These are phyloP conservation scores for Clarias batrachus DNA, from an alignment of 2,113 vertebrate genomes.

Conservation along the genomic window DNA sequence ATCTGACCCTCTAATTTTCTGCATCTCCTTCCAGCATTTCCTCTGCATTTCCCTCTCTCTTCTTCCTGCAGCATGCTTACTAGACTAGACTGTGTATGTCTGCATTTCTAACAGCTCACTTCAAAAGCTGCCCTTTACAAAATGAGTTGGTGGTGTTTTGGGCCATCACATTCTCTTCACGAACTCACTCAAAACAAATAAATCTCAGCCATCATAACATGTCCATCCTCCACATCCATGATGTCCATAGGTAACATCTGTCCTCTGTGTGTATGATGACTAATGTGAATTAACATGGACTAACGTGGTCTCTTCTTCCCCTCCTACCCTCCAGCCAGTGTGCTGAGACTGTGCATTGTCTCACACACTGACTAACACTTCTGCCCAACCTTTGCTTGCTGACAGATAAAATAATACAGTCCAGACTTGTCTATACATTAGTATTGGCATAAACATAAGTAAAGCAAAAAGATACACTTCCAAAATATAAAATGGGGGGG, in stretches of 20 bases:
- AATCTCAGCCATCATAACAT: conserved; percentile 70
- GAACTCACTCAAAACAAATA: conserved; percentile 33
- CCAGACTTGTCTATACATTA: background rate
- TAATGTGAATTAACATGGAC: conserved; percentile 48
- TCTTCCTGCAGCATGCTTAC: conserved; percentile 51
- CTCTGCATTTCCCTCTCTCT: background rate
- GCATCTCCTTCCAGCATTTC: background rate
- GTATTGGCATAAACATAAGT: too few species aligned
- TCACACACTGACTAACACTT: conserved; percentile 17
- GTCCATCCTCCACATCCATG: conserved; percentile 82
- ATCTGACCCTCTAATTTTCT: background rate
- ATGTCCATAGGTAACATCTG: conserved; percentile 71
- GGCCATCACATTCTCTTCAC: conserved; percentile 37
- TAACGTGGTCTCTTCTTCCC: conserved; percentile 34
- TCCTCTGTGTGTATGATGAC: conserved; percentile 51
- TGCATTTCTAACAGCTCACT: conserved; percentile 50
- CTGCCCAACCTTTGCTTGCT: background rate
- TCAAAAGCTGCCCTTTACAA: conserved; percentile 24
- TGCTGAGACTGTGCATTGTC: conserved; percentile 19
- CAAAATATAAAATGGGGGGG: background rate
- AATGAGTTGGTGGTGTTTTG: conserved; percentile 21
- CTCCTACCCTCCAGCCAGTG: conserved; percentile 26
- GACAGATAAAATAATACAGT: background rate
- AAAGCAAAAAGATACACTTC: background rate
- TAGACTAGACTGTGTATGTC: conserved; percentile 49